Percentiles rank a stretch among this genome's conserved stretches.
These are phyloP conservation scores for Ditylenchus weischeri DNA, from an alignment of 2,888 invertebrate genomes.

Conservation along the genomic window DNA sequence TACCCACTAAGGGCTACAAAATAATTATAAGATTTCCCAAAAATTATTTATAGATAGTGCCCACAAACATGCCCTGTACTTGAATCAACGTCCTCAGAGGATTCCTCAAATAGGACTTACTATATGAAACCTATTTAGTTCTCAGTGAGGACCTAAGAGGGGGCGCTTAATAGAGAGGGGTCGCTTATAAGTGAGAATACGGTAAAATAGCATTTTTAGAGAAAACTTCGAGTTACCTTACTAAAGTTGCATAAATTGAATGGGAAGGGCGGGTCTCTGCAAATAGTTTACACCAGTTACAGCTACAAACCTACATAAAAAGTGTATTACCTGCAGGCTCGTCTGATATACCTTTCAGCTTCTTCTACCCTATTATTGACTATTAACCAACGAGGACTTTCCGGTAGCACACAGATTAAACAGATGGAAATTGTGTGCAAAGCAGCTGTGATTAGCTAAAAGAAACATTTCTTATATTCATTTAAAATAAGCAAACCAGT, in stretches of 20 bases:
- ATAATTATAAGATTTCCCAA: too few species aligned
- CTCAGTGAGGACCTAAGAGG: too few species aligned
- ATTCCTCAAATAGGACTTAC: too few species aligned
- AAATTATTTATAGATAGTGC: too few species aligned
- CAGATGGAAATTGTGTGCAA: conserved; percentile 55
- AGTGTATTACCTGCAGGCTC: conserved; percentile 47
- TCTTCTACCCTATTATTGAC: conserved; percentile 56
- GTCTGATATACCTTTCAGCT: conserved; percentile 56
- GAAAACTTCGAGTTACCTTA: conserved; percentile 23
- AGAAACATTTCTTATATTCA: background rate
- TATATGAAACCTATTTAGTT: too few species aligned
- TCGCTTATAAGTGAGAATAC: too few species aligned
- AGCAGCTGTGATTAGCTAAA: conserved; percentile 53
- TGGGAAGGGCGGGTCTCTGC: conserved; percentile 55
- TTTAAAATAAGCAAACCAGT: conserved; percentile 16
- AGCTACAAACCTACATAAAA: background rate
- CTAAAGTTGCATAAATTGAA: conserved; percentile 54
- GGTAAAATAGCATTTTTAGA: too few species aligned
- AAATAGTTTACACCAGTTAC: conserved; percentile 3
- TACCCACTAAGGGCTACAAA: too few species aligned
- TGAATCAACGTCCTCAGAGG: too few species aligned
- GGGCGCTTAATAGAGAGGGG: too few species aligned
- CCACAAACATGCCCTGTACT: too few species aligned
- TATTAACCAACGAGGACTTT: conserved; percentile 57
- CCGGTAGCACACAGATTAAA: conserved; percentile 57